These are phyloP conservation scores for Meteorus cinctellus DNA, from an alignment of 2,888 invertebrate genomes.

Conservation along the genomic window DNA sequence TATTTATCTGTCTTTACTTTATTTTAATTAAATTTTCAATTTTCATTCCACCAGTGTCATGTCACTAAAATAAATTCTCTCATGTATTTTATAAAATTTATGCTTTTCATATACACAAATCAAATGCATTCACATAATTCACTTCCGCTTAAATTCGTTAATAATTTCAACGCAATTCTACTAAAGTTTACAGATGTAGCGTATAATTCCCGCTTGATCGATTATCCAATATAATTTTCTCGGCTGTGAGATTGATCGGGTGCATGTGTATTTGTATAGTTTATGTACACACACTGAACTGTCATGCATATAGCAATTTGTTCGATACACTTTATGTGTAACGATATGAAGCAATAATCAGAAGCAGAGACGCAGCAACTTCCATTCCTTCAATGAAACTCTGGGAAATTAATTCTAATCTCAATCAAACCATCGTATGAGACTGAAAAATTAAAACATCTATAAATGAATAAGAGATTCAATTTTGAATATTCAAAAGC, in stretches of 20 bases:
- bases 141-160: not conserved
- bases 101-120: not conserved
- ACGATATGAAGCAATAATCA: no score
- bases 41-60: not conserved
- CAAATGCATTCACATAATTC: not conserved
- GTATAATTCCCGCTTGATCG: constrained; percentile 1
- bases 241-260: not conserved
- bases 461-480: no score
- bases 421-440: no score
- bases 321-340: no score
- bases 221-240: constrained; percentile 18
- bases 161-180: not conserved
- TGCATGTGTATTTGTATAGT: not conserved
- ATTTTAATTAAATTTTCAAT: not conserved
- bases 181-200: not conserved
- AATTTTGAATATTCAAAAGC: no score
- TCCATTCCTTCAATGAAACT: no score
- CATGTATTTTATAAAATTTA: not conserved
- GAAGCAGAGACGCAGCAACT: no score
- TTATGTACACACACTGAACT: not conserved
- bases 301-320: not conserved
- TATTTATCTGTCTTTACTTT: not conserved
- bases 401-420: no score
- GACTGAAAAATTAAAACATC: no score
- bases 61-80: not conserved